Evolutionary conservation across 2,888 invertebrate species (phyloP).

Genomic region (Dilophus febrilis): DNA sequence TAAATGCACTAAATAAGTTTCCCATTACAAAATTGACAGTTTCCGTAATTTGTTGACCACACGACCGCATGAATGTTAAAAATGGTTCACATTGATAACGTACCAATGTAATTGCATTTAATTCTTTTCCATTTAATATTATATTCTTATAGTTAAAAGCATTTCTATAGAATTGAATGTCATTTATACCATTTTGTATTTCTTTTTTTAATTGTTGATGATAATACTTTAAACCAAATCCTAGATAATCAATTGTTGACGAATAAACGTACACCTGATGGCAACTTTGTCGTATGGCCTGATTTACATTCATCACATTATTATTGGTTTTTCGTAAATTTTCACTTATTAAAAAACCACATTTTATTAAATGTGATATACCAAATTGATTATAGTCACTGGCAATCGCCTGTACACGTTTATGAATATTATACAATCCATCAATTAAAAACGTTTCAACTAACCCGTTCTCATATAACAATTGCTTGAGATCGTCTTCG

Average conservation of each 20-base stretch:
- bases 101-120: constrained; percentile 19
- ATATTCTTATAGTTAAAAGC: constrained; percentile 17
- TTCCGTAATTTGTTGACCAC: background rate
- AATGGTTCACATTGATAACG: constrained; percentile 22
- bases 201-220: constrained; percentile 24
- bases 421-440: constrained; percentile 33
- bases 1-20: constrained; percentile 14
- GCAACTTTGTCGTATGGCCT: constrained; percentile 24
- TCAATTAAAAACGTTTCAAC: constrained; percentile 26
- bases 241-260: constrained; percentile 23
- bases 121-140: constrained; percentile 18
- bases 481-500: constrained; percentile 33
- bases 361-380: constrained; percentile 25
- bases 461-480: constrained; percentile 35
- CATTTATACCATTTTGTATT: constrained; percentile 15
- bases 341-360: constrained; percentile 22
- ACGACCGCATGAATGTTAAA: constrained; percentile 14
- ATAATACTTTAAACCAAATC: constrained; percentile 25
- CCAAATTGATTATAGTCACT: constrained; percentile 24
- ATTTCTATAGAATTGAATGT: constrained; percentile 1
- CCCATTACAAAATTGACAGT: constrained; percentile 11
- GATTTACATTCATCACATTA: constrained; percentile 21
- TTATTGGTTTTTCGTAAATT: no score
- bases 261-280: constrained; percentile 29
- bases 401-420: constrained; percentile 17